These are phyloP conservation scores for Drosophila parabipectinata DNA, from an alignment of 1,140 invertebrate species.

Conservation along the genomic window DNA sequence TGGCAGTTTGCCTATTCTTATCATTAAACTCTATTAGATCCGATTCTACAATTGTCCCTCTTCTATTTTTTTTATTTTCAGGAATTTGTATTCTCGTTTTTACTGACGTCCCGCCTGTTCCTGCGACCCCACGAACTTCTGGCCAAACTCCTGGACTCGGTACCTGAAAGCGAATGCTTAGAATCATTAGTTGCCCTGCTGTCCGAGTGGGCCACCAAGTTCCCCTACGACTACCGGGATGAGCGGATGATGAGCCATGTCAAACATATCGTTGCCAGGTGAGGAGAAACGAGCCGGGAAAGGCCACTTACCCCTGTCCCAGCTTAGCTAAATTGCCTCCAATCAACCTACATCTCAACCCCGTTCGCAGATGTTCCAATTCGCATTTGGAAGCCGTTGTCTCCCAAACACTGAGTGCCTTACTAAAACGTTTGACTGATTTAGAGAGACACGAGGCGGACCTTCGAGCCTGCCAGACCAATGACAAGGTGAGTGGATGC, in stretches of 20 bases:
- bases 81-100: conserved; percentile 83
- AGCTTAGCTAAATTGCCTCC: conserved; percentile 14
- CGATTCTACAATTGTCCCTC: background rate
- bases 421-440: conserved; percentile 84
- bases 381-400: conserved; percentile 79
- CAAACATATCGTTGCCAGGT: conserved; percentile 84
- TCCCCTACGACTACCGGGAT: conserved; percentile 88
- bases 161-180: conserved; percentile 77
- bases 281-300: conserved; percentile 12
- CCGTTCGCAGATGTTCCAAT: conserved; percentile 73
- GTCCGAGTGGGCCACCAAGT: conserved; percentile 85
- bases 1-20: background rate
- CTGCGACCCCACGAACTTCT: conserved; percentile 81
- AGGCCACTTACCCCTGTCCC: conserved; percentile 5
- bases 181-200: conserved; percentile 78
- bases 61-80: conserved; percentile 38
- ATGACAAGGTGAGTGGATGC: conserved; percentile 62
- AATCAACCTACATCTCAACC: conserved; percentile 12
- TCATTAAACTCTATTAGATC: conserved; percentile 8
- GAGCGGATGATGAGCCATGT: conserved; percentile 87
- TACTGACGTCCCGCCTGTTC: conserved; percentile 82
- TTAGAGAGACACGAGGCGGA: conserved; percentile 83
- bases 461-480: conserved; percentile 79
- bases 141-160: conserved; percentile 77
- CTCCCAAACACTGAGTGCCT: conserved; percentile 83